phyloP scores from a whole-genome alignment of 2,797 vertebrate genomes.

The Micromesistius poutassou region DNA sequence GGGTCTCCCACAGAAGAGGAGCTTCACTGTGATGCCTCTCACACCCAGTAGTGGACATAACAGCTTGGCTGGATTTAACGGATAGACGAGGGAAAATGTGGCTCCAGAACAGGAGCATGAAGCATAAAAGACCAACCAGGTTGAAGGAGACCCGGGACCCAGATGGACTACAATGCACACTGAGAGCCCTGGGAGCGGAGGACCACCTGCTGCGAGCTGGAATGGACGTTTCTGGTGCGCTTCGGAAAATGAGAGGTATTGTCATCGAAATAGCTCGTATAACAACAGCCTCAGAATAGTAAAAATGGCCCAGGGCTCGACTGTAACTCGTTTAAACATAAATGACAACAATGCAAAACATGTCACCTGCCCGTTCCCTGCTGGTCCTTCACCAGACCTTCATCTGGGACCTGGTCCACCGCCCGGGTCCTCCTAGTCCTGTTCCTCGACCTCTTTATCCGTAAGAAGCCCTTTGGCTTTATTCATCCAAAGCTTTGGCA shows the following conservation, averaged over 20 bases:
- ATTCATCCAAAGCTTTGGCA: slow-evolving; percentile 94
- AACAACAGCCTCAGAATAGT: slow-evolving; percentile 79
- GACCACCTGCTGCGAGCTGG: slow-evolving; percentile 83
- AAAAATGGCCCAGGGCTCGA: slow-evolving; percentile 89
- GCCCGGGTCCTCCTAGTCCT: slow-evolving; percentile 89
- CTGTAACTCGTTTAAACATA: slow-evolving; percentile 88
- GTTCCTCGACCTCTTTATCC: slow-evolving; percentile 93
- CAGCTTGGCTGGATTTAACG: slow-evolving; percentile 89
- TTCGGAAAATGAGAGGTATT: slow-evolving; percentile 88
- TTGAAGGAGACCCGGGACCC: slow-evolving; percentile 92
- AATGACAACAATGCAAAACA: slow-evolving; percentile 99
- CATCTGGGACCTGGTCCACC: slow-evolving; percentile 85
- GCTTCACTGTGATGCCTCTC: slow-evolving; percentile 97
- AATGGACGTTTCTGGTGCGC: slow-evolving; percentile 73
- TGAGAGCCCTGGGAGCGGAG: slow-evolving; percentile 76
- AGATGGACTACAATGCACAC: slow-evolving; percentile 77
- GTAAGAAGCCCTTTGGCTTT: slow-evolving; percentile 94
- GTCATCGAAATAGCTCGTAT: slow-evolving; percentile 85
- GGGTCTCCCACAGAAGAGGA: slow-evolving; percentile 98
- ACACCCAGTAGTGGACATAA: slow-evolving; percentile 94
- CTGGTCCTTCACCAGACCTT: slow-evolving; percentile 88
- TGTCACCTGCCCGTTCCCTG: slow-evolving; percentile 92
- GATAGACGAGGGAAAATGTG: slow-evolving; percentile 98
- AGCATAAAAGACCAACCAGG: slow-evolving; percentile 94
- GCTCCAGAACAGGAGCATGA: slow-evolving; percentile 98